phyloP scores from a whole-genome alignment of 64 coral and sea anemone genomes.

The Pocillopora verrucosa region DNA sequence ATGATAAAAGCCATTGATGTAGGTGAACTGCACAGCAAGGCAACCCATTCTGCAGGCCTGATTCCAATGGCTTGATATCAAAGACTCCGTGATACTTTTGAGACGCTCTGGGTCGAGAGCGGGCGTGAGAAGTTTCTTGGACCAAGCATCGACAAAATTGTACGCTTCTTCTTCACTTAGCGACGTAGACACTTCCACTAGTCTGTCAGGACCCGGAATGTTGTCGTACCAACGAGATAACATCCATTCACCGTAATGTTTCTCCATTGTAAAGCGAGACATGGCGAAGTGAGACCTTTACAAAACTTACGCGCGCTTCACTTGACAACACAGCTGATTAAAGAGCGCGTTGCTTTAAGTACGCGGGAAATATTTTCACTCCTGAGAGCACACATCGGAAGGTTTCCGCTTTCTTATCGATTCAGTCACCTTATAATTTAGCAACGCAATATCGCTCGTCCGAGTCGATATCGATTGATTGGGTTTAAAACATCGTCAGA shows the following conservation, averaged over 20 bases:
- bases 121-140: constrained; percentile 52
- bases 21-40: constrained; percentile 74
- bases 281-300: not conserved
- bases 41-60: constrained; percentile 75
- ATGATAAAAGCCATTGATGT: constrained; percentile 85
- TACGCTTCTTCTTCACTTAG: constrained; percentile 52
- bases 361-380: not conserved
- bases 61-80: constrained; percentile 60
- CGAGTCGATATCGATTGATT: constrained; percentile 27
- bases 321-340: not conserved
- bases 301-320: not conserved
- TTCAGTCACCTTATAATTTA: not conserved
- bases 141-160: constrained; percentile 47
- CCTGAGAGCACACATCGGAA: not conserved
- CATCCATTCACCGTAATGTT: constrained; percentile 83
- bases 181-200: constrained; percentile 71
- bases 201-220: constrained; percentile 66
- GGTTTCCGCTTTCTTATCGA: not conserved
- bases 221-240: constrained; percentile 86
- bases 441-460: not conserved
- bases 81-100: constrained; percentile 41
- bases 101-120: constrained; percentile 48
- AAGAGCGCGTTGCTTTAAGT: constrained; percentile 1
- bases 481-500: not conserved
- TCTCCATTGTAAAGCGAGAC: constrained; percentile 32